Evolutionary conservation across 2,113 vertebrate genomes (phyloP), one percentile per base, ranked within the genome.

Genomic region (Corythaixoides concolor): DNA sequence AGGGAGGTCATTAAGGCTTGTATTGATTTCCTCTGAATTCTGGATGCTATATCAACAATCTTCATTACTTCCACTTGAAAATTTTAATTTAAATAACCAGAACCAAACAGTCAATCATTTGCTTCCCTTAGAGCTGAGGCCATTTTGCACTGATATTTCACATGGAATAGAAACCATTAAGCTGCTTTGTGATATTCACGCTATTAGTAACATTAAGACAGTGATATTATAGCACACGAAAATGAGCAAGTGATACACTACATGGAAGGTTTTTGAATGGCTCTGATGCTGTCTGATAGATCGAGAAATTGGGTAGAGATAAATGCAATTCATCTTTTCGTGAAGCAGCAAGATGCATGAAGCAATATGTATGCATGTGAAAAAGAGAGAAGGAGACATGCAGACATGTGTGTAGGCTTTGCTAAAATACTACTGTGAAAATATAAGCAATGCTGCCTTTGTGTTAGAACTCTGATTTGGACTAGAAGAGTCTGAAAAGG

Each of bases 1-100:
- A 11, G n/a, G 37, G 45, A 88, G 50, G 67, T 78, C 92, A 77
- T 90, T 94, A 96, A 88, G 32, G 47, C 28, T 74, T 83, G 14
- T 85, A 97, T 94, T 83, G 90, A 97, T 96, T 96, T 93, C 55
- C 55, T 83, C 72, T 76, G 63, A 93, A 88, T 90, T 85, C 67
- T 80, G 45, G 58, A 85, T 77, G 63, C 91, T 82, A 82, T 28
- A 94, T 96, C 81, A 97, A 73, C 91, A 88, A 63, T 89, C 84
- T 93, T 56, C 6, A 8, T 74, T 93, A 88, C 81, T 73, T 95
- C 68, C 74, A 76, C 66, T 85, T 88, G 62, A 93, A 96, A 79
- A 66, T 82, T 93, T 85, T 89, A 76, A 89, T 95, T 97, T 88
- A 93, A 96, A 83, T 93, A 91, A 88, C 66, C 2, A 5, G 74